These are phyloP conservation scores for Andrena hattorfiana DNA, from an alignment of 2,888 invertebrate species.

Conservation along the genomic window DNA sequence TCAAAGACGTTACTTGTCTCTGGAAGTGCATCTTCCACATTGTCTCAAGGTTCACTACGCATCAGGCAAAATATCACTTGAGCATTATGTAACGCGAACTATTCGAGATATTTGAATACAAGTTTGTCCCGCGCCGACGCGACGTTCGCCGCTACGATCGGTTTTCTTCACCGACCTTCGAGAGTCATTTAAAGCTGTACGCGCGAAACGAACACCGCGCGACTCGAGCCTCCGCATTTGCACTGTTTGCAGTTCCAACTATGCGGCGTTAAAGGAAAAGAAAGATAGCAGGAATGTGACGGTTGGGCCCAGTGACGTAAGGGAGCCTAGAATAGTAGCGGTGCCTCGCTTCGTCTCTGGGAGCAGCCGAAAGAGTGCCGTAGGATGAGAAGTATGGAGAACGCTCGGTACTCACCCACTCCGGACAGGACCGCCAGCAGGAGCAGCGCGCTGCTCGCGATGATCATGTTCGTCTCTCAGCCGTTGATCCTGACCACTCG, in stretches of 20 bases:
- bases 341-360: too few species aligned
- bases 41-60: not conserved
- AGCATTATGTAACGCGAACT: slow-evolving; percentile 30
- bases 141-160: slow-evolving; percentile 39
- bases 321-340: not conserved
- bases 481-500: slow-evolving; percentile 3
- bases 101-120: slow-evolving; percentile 43
- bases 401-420: slow-evolving; percentile 76
- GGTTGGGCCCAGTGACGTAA: not conserved
- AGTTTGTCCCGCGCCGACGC: slow-evolving; percentile 20
- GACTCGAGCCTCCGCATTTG: not conserved
- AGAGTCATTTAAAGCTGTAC: slow-evolving; percentile 34
- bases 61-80: slow-evolving; percentile 28
- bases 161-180: slow-evolving; percentile 58
- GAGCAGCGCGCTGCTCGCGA: slow-evolving; percentile 74
- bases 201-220: slow-evolving; percentile 24
- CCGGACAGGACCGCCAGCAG: slow-evolving; percentile 76
- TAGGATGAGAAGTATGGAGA: not conserved
- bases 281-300: not conserved
- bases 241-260: not conserved
- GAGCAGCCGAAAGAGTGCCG: not conserved
- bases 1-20: not conserved
- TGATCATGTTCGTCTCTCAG: slow-evolving; percentile 72
- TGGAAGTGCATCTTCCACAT: not conserved
- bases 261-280: not conserved